phyloP scores from a whole-genome alignment of 1,140 invertebrate genomes.

The Campoletis sonorensis region DNA sequence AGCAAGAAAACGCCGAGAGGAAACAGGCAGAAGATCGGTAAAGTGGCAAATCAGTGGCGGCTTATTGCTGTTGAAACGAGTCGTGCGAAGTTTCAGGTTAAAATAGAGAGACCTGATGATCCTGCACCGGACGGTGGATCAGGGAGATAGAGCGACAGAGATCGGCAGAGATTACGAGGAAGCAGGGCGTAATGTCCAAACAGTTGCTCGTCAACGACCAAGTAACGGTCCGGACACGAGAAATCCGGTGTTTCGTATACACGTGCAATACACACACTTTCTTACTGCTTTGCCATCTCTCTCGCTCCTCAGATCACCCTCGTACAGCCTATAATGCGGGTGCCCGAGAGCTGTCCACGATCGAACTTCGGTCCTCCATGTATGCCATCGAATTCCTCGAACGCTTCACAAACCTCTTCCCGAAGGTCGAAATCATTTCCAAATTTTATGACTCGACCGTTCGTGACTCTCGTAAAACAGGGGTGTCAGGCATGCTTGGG shows the following conservation, averaged over 20 bases:
- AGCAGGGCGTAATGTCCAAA: conserved; percentile 68
- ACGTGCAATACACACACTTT: conserved; percentile 1
- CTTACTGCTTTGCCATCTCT: neutral
- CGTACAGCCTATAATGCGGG: neutral
- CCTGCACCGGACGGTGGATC: conserved; percentile 44
- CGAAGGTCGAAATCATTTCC: conserved; percentile 53
- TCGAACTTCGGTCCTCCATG: conserved; percentile 4
- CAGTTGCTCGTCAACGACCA: conserved; percentile 65
- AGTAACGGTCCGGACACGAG: conserved; percentile 58
- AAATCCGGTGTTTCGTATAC: conserved; percentile 25
- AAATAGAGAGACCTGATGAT: conserved; percentile 26
- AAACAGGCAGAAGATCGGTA: conserved; percentile 36
- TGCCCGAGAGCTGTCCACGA: too few relatives aligned
- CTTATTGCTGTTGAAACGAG: conserved; percentile 10
- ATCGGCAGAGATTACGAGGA: conserved; percentile 69
- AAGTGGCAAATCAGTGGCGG: neutral
- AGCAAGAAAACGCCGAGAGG: neutral
- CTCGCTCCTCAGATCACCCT: neutral
- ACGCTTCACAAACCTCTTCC: conserved; percentile 40
- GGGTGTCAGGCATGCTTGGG: neutral
- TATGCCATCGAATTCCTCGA: conserved; percentile 58
- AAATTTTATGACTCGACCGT: conserved; percentile 42
- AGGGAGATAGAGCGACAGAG: conserved; percentile 55
- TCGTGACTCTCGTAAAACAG: conserved; percentile 31
- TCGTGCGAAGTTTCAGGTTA: conserved; percentile 21